Base-by-base conservation (phyloP, 2,797 vertebrate genomes). In the Halcyon leucocephala region DNA sequence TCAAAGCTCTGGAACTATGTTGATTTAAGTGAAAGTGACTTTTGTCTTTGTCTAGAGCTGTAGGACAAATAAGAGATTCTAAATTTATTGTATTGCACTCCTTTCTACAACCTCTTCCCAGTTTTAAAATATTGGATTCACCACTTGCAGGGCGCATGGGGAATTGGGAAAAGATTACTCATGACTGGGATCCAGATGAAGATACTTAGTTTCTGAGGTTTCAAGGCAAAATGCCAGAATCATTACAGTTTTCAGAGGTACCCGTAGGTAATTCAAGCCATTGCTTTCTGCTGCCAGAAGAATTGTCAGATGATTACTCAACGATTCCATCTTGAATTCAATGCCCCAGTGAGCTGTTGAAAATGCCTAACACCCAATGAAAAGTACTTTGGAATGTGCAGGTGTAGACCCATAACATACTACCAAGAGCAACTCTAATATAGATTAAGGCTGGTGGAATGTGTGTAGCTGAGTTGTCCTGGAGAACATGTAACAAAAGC, bases 181-280 rank as follows among this genome's bases (percentile, higher is more conserved):
- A 4, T 74, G 5, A 89, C 89, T 82, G 33, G 39, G n/a, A 86
- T 89, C 73, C 90, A 91, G 77, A 82, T 92, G 77, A 90, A 73
- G 70, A 57, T 79, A 72, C 1, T 89, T 70, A 70, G 22, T 86
- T 82, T 88, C 69, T 72, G 57, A 92, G 66, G 66, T 66, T 86
- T 89, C 62, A 80, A 79, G 90, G 94, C 83, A 25, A 86, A 86
- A 41, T 73, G 71, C 81, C 94, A 90, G 62, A 76, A 84, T 82
- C 44, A 37, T 80, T 82, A 31, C 49, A 64, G 26, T 82, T 94
- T 90, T 91, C 66, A 51, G 51, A 82, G 46, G 33, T 78, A 58
- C 33, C 58, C 4, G 0, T 7, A 76, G 37, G 81, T 86, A 89
- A 86, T 84, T 79, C 65, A 82, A 94, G 6, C n/a, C 39, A 9